Base-by-base conservation (phyloP, 2,888 invertebrate species). In the Gari tellinella region DNA sequence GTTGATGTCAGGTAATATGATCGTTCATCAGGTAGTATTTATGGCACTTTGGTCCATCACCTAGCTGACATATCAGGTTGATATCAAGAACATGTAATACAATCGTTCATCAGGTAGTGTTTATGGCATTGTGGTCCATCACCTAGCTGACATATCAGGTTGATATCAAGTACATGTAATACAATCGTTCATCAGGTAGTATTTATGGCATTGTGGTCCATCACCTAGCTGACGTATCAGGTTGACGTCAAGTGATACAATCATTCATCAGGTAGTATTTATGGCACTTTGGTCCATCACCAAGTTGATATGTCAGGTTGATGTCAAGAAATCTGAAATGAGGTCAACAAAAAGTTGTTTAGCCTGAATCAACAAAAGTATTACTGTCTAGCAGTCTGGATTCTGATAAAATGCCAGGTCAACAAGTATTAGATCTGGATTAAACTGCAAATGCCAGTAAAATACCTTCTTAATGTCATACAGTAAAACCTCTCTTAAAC, bases 231-330 rank as follows among this genome's bases (percentile, higher is more conserved):
- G 66, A 57, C 76, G 80, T 8, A 51, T 64, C 15, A 83, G 51
- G 26, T 64, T 62, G 23, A 83, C 70, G 58, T 64, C 48, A 80
- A n/a, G 78, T 62, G 12, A 83, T 80, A 45, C 72, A 81, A 57
- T 83, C 83, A 62, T 78, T 81, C 83, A 83, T 83, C 21, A 61
- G 76, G 48, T 80, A 81, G 53, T 61, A 61, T 55, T 78, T 78
- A 21, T 60, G 68, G 43, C 43, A 49, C 31, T 40, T 48, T 23
- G 57, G 53, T 19, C 75, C 73, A 21, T 62, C 60, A 12, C 62
- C 68, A 12, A 80, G 52, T 61, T 72, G 66, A 58, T 78, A 81
- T 12, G 56, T 64, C 14, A 83, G 49, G 31, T 65, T 63, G 23
- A 83, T 72, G 37, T 83, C 83, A 1, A 83, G 76, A 58, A 83